Conservation (phyloP, 2,888 invertebrate genomes). For the Atrina japonica region DNA sequence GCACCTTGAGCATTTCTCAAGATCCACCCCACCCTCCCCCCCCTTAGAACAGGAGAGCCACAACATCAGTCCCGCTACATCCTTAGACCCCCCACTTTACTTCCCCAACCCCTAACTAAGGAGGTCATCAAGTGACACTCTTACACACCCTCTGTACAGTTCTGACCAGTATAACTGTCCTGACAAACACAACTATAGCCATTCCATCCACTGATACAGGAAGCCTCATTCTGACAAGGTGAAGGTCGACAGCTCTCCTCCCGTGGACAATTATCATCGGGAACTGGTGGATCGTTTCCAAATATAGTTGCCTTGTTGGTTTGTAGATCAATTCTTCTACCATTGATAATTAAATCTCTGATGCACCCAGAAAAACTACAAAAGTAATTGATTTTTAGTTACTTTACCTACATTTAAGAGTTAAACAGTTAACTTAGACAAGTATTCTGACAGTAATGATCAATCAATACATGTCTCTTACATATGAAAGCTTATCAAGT, state of each 20-base stretch:
- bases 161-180: slow-evolving; percentile 57
- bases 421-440: too few relatives aligned
- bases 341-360: slow-evolving; percentile 67
- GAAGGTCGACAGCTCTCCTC: slow-evolving; percentile 63
- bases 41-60: too few relatives aligned
- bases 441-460: too few relatives aligned
- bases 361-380: slow-evolving; percentile 76
- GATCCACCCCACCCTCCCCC: too few relatives aligned
- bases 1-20: too few relatives aligned
- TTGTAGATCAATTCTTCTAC: slow-evolving; percentile 55
- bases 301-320: slow-evolving; percentile 57
- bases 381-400: too few relatives aligned
- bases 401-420: too few relatives aligned
- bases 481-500: too few relatives aligned
- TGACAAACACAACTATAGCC: slow-evolving; percentile 65
- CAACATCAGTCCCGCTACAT: too few relatives aligned
- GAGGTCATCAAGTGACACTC: background rate
- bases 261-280: slow-evolving; percentile 67
- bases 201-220: slow-evolving; percentile 63
- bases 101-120: background rate
- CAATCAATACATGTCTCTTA: too few relatives aligned
- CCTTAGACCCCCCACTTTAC: too few relatives aligned
- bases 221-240: slow-evolving; percentile 67
- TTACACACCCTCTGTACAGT: slow-evolving; percentile 66
- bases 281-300: slow-evolving; percentile 70